phyloP scores from a whole-genome alignment of 2,888 invertebrate species.

The Xestia ashworthii region DNA sequence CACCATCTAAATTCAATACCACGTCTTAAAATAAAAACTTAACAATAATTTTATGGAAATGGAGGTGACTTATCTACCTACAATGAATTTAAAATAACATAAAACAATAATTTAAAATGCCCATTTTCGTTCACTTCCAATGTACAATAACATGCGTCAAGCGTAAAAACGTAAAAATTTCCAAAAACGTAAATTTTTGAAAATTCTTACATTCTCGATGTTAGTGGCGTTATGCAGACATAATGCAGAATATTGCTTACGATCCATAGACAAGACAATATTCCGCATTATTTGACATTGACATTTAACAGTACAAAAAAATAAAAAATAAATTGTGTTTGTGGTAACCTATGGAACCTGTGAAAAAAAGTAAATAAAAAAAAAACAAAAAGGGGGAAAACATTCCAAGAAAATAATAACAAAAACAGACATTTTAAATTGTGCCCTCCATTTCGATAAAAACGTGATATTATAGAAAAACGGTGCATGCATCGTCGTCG shows the following conservation, averaged over 20 bases:
- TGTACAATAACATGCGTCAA: constrained; percentile 74
- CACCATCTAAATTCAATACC: constrained; percentile 45
- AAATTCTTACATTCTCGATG: constrained; percentile 76
- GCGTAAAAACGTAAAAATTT: constrained; percentile 75
- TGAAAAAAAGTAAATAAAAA: constrained; percentile 61
- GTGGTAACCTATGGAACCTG: constrained; percentile 61
- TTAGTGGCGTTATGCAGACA: constrained; percentile 80
- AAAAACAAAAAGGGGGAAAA: constrained; percentile 53
- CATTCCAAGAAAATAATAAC: constrained; percentile 66
- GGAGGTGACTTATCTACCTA: constrained; percentile 80
- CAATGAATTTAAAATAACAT: constrained; percentile 42
- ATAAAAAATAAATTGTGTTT: constrained; percentile 46
- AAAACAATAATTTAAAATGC: constrained; percentile 83
- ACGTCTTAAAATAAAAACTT: constrained; percentile 44
- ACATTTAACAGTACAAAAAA: constrained; percentile 73
- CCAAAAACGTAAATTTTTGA: constrained; percentile 74
- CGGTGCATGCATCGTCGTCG: constrained; percentile 71
- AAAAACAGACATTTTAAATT: constrained; percentile 86
- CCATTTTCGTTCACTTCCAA: constrained; percentile 84
- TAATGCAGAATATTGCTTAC: constrained; percentile 64
- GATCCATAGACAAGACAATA: constrained; percentile 55
- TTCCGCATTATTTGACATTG: constrained; percentile 62
- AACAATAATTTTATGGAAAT: constrained; percentile 82
- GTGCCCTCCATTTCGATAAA: constrained; percentile 88
- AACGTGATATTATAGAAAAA: constrained; percentile 42